Percentiles rank a stretch among this genome's conserved stretches.
These are phyloP conservation scores for Mola mola DNA, from an alignment of 2,113 vertebrate species.

Conservation along the genomic window DNA sequence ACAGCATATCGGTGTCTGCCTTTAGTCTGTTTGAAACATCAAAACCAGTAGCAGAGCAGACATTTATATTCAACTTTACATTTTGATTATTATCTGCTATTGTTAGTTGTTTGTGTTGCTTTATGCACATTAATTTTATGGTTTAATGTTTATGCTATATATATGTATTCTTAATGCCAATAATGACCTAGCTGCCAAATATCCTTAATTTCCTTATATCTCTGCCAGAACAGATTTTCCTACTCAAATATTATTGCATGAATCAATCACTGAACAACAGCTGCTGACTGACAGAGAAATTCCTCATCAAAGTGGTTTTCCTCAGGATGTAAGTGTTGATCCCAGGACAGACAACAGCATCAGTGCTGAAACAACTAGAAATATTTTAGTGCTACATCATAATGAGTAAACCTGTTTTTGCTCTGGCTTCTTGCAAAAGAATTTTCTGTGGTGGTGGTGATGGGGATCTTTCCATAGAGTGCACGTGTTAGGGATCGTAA, in stretches of 20 bases:
- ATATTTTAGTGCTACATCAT: neutral
- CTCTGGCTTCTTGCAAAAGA: too few relatives aligned
- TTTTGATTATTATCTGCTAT: too few relatives aligned
- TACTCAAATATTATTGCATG: too few relatives aligned
- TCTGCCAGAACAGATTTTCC: too few relatives aligned
- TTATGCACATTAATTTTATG: too few relatives aligned
- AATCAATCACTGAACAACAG: too few relatives aligned
- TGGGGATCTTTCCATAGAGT: too few relatives aligned
- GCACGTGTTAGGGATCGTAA: too few relatives aligned
- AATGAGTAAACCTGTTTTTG: neutral
- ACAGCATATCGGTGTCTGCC: neutral
- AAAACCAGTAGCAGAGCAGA: neutral
- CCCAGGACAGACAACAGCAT: too few relatives aligned
- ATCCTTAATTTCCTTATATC: neutral
- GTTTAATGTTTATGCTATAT: neutral
- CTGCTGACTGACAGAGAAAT: too few relatives aligned
- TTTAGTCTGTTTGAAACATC: neutral
- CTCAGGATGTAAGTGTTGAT: conserved; percentile 7
- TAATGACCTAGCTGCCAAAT: conserved; percentile 1
- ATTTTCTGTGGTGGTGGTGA: too few relatives aligned
- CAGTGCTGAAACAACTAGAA: neutral
- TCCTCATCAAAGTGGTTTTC: neutral
- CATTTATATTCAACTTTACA: too few relatives aligned
- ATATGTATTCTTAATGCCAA: neutral
- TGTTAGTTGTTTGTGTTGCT: neutral